These are phyloP conservation scores for Mesorhabditis spiculigera DNA, from an alignment of 2,888 invertebrate species.

Conservation along the genomic window DNA sequence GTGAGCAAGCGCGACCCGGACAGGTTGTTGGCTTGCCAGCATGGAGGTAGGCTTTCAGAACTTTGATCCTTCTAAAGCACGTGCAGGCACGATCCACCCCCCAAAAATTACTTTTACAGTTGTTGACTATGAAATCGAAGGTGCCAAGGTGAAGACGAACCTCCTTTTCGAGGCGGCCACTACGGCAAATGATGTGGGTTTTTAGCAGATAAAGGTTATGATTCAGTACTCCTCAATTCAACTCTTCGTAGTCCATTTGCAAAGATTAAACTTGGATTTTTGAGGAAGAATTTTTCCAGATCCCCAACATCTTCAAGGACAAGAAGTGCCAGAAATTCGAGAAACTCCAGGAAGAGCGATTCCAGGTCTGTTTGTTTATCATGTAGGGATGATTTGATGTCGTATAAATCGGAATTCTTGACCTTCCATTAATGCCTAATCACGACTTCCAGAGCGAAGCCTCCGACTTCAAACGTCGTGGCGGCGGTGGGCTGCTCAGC, in stretches of 20 bases:
- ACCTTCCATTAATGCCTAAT: too few relatives aligned
- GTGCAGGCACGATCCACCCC: conserved; percentile 10
- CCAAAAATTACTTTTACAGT: conserved; percentile 24
- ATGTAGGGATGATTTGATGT: too few relatives aligned
- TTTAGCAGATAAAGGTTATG: not conserved
- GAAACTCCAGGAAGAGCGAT: conserved; percentile 40
- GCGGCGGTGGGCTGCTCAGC: conserved; percentile 39
- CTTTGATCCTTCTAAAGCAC: conserved; percentile 20
- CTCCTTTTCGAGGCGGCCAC: conserved; percentile 56
- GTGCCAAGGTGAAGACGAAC: conserved; percentile 57
- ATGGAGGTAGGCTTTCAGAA: not conserved
- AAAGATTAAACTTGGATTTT: not conserved
- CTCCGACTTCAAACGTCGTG: conserved; percentile 42
- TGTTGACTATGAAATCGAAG: conserved; percentile 57
- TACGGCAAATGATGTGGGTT: conserved; percentile 37
- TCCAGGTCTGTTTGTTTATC: conserved; percentile 15
- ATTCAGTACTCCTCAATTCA: not conserved
- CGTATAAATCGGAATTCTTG: too few relatives aligned
- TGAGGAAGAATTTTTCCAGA: conserved; percentile 21
- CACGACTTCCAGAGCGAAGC: conserved; percentile 55
- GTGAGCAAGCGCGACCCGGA: conserved; percentile 57
- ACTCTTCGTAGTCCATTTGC: not conserved
- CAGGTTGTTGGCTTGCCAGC: conserved; percentile 52
- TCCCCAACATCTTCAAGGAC: conserved; percentile 57
- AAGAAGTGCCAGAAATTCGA: conserved; percentile 56